phyloP scores from a whole-genome alignment of 2,113 vertebrate species.

The Lasiurus cinereus region DNA sequence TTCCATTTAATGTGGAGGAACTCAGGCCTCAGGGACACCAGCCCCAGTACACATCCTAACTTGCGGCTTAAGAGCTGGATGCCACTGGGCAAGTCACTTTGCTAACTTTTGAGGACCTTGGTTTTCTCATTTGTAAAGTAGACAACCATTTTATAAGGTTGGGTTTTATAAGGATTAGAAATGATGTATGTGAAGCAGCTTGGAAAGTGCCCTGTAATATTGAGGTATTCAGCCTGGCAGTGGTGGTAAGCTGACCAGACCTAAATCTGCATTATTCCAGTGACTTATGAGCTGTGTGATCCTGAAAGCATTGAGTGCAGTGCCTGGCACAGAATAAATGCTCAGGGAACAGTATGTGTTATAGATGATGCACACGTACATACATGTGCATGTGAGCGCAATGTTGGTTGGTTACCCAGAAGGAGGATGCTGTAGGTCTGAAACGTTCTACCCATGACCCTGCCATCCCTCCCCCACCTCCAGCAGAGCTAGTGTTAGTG shows the following conservation, averaged over 20 bases:
- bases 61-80: neutral
- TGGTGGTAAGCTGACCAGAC: neutral
- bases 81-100: slow-evolving; percentile 17
- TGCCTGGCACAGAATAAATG: neutral
- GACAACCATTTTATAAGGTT: neutral
- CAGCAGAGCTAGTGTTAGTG: neutral
- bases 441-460: neutral
- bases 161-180: neutral
- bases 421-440: neutral
- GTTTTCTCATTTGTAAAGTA: slow-evolving; percentile 59
- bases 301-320: neutral
- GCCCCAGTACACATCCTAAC: neutral
- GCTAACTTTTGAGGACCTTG: slow-evolving; percentile 34
- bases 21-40: neutral
- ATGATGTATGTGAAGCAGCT: neutral
- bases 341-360: neutral
- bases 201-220: neutral
- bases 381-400: neutral
- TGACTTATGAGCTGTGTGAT: neutral
- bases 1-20: neutral
- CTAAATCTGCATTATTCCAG: neutral
- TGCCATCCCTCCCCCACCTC: neutral
- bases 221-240: neutral
- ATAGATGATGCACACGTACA: neutral
- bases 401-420: neutral